Base-by-base conservation (phyloP, 2,888 invertebrate species). In the Cyclophora punctaria region DNA sequence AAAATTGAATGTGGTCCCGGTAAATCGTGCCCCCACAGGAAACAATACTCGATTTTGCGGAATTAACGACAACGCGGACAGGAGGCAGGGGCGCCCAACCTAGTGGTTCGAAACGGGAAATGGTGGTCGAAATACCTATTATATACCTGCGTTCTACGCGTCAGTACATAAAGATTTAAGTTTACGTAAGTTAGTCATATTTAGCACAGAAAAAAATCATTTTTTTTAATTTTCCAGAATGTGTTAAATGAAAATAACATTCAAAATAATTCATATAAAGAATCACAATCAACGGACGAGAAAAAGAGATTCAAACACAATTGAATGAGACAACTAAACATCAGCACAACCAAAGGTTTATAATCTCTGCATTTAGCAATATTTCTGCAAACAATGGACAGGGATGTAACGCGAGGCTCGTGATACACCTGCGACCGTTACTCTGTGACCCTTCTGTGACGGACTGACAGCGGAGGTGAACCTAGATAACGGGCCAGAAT, bases 21-120 rank as follows among this genome's bases (percentile, higher is more conserved):
- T 75, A 73, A 61, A 72, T 73, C 75, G 73, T 75, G 75, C 69
- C 62, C 63, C 63, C 64, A 71, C 86, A 83, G 87, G 87, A 87
- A 85, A 85, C 84, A 86, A 85, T 85, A 86, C 86, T 86, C 86
- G 82, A 87, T 82, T 76, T 79, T 65, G 72, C 74, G 56, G 81
- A 83, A 87, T 87, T 84, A 87, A 85, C 84, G 83, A 75, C 80
- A 70, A 66, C 77, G 71, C 69, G 72, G 75, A 71, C 68, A 70
- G 66, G 66, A 60, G 56, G 46, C 80, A 75, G 76, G 63, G 67
- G 69, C 57, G 37, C 5, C 7, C 34, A 70, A 66, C 55, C 20
- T 34, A 55, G 63, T 57, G 60, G 61, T 3, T 42, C 45, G 20
- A 20, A 20, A 20, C 20, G 20, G 20, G 20, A 7, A 7, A 20